Percentiles rank a stretch among this genome's conserved stretches.
Conservation (phyloP, 1,140 invertebrate genomes). For the Lepidurus apus region DNA sequence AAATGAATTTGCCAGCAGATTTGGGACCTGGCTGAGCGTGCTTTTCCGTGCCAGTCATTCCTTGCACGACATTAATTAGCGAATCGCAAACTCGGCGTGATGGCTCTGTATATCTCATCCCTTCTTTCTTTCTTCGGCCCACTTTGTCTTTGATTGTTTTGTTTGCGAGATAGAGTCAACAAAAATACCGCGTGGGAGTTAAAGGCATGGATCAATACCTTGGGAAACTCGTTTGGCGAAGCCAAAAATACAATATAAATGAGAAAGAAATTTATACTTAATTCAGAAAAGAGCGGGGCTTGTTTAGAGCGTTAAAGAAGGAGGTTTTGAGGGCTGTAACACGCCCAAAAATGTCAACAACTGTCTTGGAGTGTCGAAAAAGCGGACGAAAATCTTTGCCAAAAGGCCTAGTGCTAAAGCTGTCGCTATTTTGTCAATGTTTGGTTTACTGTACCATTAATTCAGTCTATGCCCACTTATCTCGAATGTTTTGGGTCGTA, state of each 20-base stretch:
- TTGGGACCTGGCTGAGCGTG: background rate
- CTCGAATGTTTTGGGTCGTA: background rate
- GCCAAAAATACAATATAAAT: background rate
- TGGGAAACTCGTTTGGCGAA: background rate
- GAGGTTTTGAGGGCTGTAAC: too few species aligned
- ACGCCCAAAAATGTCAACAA: too few species aligned
- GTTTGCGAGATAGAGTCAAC: background rate
- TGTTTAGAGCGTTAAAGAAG: too few species aligned
- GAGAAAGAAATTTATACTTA: too few species aligned
- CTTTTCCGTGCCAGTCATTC: background rate
- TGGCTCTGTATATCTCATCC: background rate
- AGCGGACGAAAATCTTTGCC: background rate
- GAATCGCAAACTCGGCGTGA: background rate
- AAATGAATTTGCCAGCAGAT: background rate
- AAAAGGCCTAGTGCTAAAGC: background rate
- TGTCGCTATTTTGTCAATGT: background rate
- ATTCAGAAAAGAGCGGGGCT: too few species aligned
- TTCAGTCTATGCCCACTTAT: background rate
- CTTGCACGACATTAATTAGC: background rate
- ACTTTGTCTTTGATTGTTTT: background rate
- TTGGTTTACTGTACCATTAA: background rate
- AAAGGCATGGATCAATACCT: background rate
- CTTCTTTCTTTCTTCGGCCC: background rate
- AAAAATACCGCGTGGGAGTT: background rate
- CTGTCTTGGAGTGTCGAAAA: too few species aligned